These are phyloP conservation scores for Drosophila putrida DNA, from an alignment of 2,888 invertebrate species.

Conservation along the genomic window DNA sequence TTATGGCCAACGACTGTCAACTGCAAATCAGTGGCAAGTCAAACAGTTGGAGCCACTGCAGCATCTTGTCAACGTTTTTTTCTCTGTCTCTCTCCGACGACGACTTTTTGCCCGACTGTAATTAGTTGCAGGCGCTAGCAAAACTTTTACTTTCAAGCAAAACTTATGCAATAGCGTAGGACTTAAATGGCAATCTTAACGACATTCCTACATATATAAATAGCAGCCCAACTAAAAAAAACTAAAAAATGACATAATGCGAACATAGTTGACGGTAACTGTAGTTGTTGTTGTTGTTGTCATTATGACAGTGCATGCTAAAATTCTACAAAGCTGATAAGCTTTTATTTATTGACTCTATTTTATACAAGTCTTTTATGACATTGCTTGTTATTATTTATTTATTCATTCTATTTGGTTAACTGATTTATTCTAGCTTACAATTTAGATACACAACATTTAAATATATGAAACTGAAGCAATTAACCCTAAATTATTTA, in stretches of 20 bases:
- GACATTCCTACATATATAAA: slow-evolving; percentile 35
- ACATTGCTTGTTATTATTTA: too few relatives aligned
- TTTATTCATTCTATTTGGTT: too few relatives aligned
- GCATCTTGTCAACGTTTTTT: slow-evolving; percentile 28
- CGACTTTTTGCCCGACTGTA: slow-evolving; percentile 17
- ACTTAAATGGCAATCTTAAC: slow-evolving; percentile 38
- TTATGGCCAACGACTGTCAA: slow-evolving; percentile 54
- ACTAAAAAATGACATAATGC: slow-evolving; percentile 7
- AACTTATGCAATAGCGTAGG: slow-evolving; percentile 45
- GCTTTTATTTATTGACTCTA: too few relatives aligned
- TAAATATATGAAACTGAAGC: too few relatives aligned
- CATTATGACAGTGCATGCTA: slow-evolving; percentile 1
- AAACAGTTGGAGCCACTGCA: slow-evolving; percentile 21
- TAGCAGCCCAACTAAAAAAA: slow-evolving; percentile 10
- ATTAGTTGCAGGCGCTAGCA: slow-evolving; percentile 42
- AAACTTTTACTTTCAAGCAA: slow-evolving; percentile 43
- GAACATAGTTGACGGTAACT: slow-evolving; percentile 2
- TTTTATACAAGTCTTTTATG: too few relatives aligned
- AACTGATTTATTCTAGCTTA: too few relatives aligned
- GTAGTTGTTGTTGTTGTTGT: neutral
- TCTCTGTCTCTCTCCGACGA: neutral
- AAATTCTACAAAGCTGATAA: slow-evolving; percentile 13
- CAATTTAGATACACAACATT: too few relatives aligned
- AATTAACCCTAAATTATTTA: too few relatives aligned
- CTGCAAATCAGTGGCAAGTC: slow-evolving; percentile 40